Base-by-base conservation (phyloP, 2,888 invertebrate genomes). In the Tubulanus polymorphus region DNA sequence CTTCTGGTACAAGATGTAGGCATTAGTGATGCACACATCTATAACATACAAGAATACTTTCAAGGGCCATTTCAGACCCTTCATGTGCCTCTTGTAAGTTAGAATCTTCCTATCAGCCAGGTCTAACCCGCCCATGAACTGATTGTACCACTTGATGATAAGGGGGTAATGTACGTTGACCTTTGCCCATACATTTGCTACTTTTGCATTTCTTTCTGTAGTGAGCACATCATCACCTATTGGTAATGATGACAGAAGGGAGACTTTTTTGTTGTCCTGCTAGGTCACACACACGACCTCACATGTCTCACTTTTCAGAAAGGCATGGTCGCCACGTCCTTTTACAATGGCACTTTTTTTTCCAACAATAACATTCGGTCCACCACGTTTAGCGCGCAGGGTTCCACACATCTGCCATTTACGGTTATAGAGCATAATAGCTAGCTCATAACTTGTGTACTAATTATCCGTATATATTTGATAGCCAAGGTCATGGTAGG, bases 11-110 rank as follows among this genome's bases (percentile, higher is more conserved):
- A 53, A n/a, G 3, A 53, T 45, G 32, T 30, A 53, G 3, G 53
- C n/a, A 46, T 53, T 53, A 12, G 47, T 15, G 5, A 30, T 6
- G 10, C 27, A 18, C 2, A 53, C 20, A 18, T 53, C 53, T 3
- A 46, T 30, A 23, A 53, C 23, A 47, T 35, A 53, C 53, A 30
- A 53, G 2, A 53, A 46, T 6, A 53, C 29, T 29, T 53, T 53
- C 8, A 15, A 47, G n/a, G 45, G 47, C 53, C 53, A 53, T 29
- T 18, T 35, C 20, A 53, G 20, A 45, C 53, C 53, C 25, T 35
- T 45, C n/a, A 18, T 46, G n/a, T 35, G 53, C 5, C 53, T 28
- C 47, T 53, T 53, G 23, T 53, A 35, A 47, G 26, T 29, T 2
- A 12, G n/a, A 12, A 51, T 51, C 45, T 30, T 37, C 45, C 45